A percentile compares a stretch with the other conserved stretches of the same genome.
These are phyloP conservation scores for Misgurnus anguillicaudatus DNA, from an alignment of 2,113 vertebrate species.

Conservation along the genomic window DNA sequence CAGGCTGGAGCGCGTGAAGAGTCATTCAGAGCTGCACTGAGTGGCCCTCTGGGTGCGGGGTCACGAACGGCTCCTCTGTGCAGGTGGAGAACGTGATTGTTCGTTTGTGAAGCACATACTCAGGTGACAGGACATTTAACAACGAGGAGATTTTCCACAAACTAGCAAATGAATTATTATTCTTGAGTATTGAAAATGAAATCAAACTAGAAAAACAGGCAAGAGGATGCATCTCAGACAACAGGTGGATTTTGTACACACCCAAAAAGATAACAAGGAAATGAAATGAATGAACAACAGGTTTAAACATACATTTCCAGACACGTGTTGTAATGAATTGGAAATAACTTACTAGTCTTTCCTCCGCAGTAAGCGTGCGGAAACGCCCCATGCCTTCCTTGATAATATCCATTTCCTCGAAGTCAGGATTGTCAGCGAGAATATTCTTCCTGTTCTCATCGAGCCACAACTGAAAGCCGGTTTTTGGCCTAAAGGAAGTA, in stretches of 20 bases:
- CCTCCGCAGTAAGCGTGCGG: slow-evolving; percentile 80
- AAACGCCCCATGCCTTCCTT: slow-evolving; percentile 93
- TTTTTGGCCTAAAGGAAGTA: slow-evolving; percentile 80
- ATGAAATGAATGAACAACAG: neutral
- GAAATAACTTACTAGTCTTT: slow-evolving; percentile 80
- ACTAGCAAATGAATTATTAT: neutral
- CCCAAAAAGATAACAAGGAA: neutral
- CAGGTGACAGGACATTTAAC: neutral
- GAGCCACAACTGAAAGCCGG: slow-evolving; percentile 95
- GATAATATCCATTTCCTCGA: slow-evolving; percentile 91
- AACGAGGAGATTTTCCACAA: neutral
- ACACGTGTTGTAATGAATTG: neutral
- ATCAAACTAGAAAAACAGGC: neutral
- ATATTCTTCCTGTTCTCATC: slow-evolving; percentile 89
- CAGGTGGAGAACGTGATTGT: neutral
- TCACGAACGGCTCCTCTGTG: slow-evolving; percentile 51
- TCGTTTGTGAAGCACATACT: slow-evolving; percentile 1
- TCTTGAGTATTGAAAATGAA: neutral
- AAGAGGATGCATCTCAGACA: neutral
- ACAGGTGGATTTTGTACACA: neutral
- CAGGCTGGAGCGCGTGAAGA: slow-evolving; percentile 41
- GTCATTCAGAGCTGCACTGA: slow-evolving; percentile 55
- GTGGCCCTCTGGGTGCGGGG: slow-evolving; percentile 64
- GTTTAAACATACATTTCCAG: no score
- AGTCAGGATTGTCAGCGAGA: slow-evolving; percentile 77